Conservation (phyloP, 1,140 invertebrate species). For the Tetragonula clypearis region DNA sequence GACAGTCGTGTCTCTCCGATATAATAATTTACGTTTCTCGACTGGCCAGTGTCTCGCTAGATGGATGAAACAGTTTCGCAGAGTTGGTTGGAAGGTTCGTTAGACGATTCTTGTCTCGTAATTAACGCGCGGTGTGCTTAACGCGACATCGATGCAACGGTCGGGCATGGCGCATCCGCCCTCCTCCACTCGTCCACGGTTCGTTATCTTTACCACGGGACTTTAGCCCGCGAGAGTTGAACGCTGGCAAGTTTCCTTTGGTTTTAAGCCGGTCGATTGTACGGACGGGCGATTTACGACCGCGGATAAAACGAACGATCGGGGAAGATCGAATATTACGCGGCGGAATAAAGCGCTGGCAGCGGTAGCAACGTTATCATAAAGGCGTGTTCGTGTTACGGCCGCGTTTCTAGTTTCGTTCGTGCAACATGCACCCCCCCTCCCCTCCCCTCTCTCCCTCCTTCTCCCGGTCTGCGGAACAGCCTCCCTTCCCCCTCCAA, state of each 20-base stretch:
- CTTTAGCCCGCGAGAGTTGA: conserved; percentile 1
- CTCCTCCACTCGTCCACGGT: neutral
- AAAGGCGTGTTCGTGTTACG: neutral
- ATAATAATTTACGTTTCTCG: conserved; percentile 4
- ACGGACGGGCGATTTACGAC: neutral
- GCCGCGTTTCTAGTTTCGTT: neutral
- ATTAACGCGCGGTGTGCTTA: neutral
- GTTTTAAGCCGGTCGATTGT: neutral
- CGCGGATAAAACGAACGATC: neutral
- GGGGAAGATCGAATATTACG: neutral
- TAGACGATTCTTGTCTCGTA: neutral
- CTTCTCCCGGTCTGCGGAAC: neutral
- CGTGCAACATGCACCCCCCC: neutral
- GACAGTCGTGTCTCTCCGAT: neutral
- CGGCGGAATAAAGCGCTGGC: neutral
- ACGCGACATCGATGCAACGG: neutral
- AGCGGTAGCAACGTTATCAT: neutral
- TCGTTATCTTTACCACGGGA: neutral
- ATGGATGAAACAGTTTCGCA: neutral
- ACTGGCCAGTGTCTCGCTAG: neutral
- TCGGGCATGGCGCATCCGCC: no score
- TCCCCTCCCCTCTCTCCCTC: no score
- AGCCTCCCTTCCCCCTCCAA: neutral
- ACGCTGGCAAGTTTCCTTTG: neutral
- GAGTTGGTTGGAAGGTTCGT: neutral